phyloP scores from a whole-genome alignment of 2,113 vertebrate species.

The Melanerpes formicivorus region DNA sequence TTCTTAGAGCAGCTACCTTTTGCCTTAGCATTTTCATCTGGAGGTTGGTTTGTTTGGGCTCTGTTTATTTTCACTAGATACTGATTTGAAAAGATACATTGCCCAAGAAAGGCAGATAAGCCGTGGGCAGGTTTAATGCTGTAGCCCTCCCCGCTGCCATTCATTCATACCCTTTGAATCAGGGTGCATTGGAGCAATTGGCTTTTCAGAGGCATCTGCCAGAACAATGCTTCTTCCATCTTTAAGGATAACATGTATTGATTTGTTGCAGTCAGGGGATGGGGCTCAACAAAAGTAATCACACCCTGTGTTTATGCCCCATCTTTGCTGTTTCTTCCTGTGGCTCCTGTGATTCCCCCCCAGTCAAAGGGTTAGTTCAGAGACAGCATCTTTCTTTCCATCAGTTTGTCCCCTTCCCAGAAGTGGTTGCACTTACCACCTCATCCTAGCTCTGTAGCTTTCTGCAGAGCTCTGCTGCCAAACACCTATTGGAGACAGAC shows the following conservation, averaged over 20 bases:
- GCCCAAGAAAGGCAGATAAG: background rate
- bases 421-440: background rate
- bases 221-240: background rate
- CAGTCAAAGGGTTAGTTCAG: background rate
- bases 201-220: background rate
- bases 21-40: background rate
- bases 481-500: background rate
- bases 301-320: background rate
- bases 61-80: background rate
- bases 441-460: background rate
- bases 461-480: background rate
- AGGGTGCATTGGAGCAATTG: fast-evolving
- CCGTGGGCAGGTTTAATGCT: background rate
- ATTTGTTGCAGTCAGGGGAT: background rate
- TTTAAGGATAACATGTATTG: background rate
- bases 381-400: background rate
- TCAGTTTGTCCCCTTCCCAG: background rate
- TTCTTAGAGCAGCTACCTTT: background rate
- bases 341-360: background rate
- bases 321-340: background rate
- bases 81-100: background rate
- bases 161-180: background rate
- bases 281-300: background rate
- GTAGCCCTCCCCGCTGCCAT: background rate
- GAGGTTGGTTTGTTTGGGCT: background rate